These are phyloP conservation scores for Glomeris marginata DNA, from an alignment of 2,888 invertebrate species.

Conservation along the genomic window DNA sequence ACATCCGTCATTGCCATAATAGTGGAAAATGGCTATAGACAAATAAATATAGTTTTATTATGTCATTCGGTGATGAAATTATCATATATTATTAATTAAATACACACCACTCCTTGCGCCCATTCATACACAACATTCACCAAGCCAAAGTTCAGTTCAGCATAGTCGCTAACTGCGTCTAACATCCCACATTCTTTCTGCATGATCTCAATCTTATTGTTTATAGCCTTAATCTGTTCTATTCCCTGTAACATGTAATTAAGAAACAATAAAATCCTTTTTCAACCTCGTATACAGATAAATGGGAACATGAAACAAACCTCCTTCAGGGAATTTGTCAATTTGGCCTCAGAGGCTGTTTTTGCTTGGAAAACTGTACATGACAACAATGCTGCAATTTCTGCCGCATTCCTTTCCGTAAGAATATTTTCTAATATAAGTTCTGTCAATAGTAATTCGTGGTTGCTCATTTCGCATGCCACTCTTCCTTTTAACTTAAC, in stretches of 20 bases:
- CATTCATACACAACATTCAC: conserved; percentile 90
- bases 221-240: conserved; percentile 50
- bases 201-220: conserved; percentile 46
- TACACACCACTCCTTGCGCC: conserved; percentile 66
- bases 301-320: neutral
- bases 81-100: neutral
- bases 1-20: conserved; percentile 85
- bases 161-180: conserved; percentile 34
- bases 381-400: conserved; percentile 87
- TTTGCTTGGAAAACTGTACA: conserved; percentile 83
- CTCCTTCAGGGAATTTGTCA: neutral
- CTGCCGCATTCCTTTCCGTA: conserved; percentile 67
- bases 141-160: conserved; percentile 73
- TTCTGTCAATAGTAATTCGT: conserved; percentile 83
- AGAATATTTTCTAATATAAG: conserved; percentile 79
- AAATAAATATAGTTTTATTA: conserved; percentile 10
- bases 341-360: conserved; percentile 3
- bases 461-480: conserved; percentile 68
- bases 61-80: neutral
- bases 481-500: conserved; percentile 69
- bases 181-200: conserved; percentile 48
- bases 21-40: conserved; percentile 64
- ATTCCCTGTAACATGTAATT: conserved; percentile 41
- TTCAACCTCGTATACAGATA: neutral
- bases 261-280: neutral